These are phyloP conservation scores for Xerus inauris DNA, from an alignment of 2,113 vertebrate species.

Conservation along the genomic window DNA sequence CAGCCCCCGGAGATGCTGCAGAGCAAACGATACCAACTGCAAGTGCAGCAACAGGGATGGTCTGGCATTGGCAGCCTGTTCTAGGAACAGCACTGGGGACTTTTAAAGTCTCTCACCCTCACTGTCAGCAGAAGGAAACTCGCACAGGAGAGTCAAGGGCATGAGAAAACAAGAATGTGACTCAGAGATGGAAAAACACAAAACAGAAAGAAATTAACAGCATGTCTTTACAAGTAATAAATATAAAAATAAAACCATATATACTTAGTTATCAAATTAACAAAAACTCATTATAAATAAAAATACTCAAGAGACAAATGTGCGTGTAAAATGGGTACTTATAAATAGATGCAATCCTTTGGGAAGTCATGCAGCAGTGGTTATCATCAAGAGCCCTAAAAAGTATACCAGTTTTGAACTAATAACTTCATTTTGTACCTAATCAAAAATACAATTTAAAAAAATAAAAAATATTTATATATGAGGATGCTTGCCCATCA, in stretches of 20 bases:
- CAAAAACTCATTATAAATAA: not conserved
- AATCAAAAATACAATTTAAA: not conserved
- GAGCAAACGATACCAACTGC: conserved; percentile 75
- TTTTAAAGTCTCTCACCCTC: conserved; percentile 61
- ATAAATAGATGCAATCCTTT: fast-evolving
- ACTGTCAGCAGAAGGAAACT: conserved; percentile 71
- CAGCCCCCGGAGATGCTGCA: conserved; percentile 63
- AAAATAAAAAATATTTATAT: not conserved
- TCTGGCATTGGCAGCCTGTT: conserved; percentile 62
- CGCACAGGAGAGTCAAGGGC: conserved; percentile 65
- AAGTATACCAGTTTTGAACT: not conserved
- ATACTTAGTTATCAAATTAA: not conserved
- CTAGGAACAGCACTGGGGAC: conserved; percentile 57
- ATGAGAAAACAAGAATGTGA: not conserved
- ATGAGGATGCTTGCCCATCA: not conserved
- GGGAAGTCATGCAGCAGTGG: fast-evolving
- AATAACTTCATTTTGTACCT: not conserved
- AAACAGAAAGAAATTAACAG: not conserved
- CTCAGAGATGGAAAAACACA: conserved; percentile 48
- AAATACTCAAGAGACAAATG: not conserved
- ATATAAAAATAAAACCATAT: not conserved
- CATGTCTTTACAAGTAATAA: not conserved
- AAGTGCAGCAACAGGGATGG: conserved; percentile 52
- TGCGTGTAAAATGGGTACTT: not conserved
- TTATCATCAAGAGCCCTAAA: not conserved